Evolutionary conservation across 37 sponge, comb jelly and placozoan genomes (phyloP).

Genomic region (Axinella damicornis): DNA sequence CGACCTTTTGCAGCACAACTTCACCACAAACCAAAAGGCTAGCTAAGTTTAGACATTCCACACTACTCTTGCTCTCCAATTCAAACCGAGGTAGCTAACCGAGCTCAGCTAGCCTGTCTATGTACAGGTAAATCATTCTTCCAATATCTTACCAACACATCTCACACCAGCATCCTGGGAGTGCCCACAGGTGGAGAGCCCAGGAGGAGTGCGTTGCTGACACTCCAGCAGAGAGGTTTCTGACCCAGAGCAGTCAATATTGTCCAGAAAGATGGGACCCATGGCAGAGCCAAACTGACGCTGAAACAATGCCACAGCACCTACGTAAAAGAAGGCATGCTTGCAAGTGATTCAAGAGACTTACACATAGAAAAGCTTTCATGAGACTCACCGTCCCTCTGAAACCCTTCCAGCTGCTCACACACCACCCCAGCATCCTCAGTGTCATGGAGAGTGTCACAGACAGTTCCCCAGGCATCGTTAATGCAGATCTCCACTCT

Average conservation of each 20-base stretch:
- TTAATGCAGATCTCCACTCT: slow-evolving; percentile 28
- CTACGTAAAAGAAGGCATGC: not conserved
- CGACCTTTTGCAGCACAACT: no score
- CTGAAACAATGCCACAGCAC: not conserved
- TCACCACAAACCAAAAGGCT: no score
- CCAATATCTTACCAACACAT: slow-evolving; percentile 17
- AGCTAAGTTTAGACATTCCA: no score
- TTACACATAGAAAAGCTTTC: no score
- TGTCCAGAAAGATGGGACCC: slow-evolving; percentile 9
- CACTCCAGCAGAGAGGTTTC: slow-evolving; percentile 11
- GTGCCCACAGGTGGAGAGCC: slow-evolving; percentile 15
- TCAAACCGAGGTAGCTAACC: no score
- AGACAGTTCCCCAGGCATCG: slow-evolving; percentile 22
- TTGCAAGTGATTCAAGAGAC: no score
- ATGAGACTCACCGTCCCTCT: not conserved
- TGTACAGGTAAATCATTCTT: no score
- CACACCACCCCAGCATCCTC: slow-evolving; percentile 2
- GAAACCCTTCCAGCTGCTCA: not conserved
- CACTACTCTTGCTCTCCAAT: no score
- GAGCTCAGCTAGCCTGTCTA: no score
- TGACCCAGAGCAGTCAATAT: slow-evolving; percentile 8
- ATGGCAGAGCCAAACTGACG: slow-evolving; percentile 9
- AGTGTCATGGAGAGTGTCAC: not conserved
- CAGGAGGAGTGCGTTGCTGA: not conserved
- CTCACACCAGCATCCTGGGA: slow-evolving; percentile 9